Evolutionary conservation across 2,888 invertebrate species (phyloP), one percentile per base, ranked within the genome.

Genomic region (Eurytoma californica): DNA sequence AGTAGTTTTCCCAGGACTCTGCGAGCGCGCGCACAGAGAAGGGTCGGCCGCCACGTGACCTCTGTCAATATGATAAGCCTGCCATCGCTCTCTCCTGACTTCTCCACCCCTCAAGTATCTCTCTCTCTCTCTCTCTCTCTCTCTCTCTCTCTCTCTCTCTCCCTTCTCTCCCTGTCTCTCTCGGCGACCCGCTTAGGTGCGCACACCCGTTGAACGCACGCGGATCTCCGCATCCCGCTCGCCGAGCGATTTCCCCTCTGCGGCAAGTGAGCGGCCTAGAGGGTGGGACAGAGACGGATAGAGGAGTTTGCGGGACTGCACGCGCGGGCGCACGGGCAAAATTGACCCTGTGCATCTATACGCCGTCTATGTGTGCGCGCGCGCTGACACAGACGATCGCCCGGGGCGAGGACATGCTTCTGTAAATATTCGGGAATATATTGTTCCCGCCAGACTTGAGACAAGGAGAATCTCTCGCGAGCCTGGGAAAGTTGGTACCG

Each of bases 41-140:
- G 76, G 67, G 67, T 47, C 60, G 30, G 61, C 18, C 80, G 85
- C 79, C 88, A 88, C 87, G 88, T 85, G 88, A 85, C 85, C 85
- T 86, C 82, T 87, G 87, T 87, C 88, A 88, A 88, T 87, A 88
- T 83, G 85, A 85, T 86, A 83, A 77, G 68, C 78, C 53, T 63
- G 58, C 51, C 63, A 61, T 65, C 60, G 69, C 60, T 72, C 73
- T 58, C 49, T 67, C 47, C 49, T 80, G 60, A 67, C 61, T 78
- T 65, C 16, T 16, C 57, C 47, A 16, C n/a, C 67, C 30, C 65
- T 58, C 60, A 20, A 39, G 12, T 28, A 49, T 14, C 13, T 30
- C 30, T 65, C 63, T 20, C 20, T 30, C 16, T 60, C 72, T 28
- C 20, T 28, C n/a, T 72, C 67, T 4, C 24, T 47, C n/a, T n/a